Evolutionary conservation across 2,113 vertebrate genomes (phyloP).

Genomic region (Tilapia sparmanii): DNA sequence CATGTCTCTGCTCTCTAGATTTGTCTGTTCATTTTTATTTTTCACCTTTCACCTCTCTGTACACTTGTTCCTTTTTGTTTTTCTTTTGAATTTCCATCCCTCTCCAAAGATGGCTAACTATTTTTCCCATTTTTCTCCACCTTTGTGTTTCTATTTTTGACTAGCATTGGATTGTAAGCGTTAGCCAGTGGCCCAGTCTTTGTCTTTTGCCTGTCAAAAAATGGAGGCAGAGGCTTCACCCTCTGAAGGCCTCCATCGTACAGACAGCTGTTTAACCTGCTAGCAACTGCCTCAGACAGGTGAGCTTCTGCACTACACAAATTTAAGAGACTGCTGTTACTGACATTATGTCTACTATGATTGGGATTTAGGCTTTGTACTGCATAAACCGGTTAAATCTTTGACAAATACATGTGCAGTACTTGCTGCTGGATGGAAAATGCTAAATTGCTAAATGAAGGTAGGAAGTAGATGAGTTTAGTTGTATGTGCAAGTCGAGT

Average conservation of each 20-base stretch:
- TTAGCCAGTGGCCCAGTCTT: not conserved
- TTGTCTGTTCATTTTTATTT: not conserved
- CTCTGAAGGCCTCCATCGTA: slow-evolving; percentile 21
- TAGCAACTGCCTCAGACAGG: slow-evolving; percentile 43
- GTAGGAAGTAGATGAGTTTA: not conserved
- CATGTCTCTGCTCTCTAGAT: slow-evolving; percentile 4
- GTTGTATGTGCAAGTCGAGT: not conserved
- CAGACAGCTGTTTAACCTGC: not conserved
- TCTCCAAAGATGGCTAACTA: not conserved
- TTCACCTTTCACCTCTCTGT: not conserved
- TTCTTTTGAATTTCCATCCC: not conserved
- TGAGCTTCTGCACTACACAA: slow-evolving; percentile 43
- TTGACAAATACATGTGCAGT: not conserved
- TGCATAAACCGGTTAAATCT: not conserved
- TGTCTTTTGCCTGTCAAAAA: not conserved
- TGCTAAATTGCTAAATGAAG: not conserved
- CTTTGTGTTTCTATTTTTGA: not conserved
- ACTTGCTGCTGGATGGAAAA: not conserved
- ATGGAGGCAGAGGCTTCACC: not conserved
- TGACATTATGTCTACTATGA: not conserved
- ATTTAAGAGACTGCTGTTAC: not conserved
- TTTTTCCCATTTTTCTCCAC: not conserved
- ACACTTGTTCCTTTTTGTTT: not conserved
- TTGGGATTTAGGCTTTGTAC: not conserved
- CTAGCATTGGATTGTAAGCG: not conserved